Evolutionary conservation across 2,113 vertebrate species (phyloP), one percentile per base, ranked within the genome.

Genomic region (Hippopotamus amphibius): DNA sequence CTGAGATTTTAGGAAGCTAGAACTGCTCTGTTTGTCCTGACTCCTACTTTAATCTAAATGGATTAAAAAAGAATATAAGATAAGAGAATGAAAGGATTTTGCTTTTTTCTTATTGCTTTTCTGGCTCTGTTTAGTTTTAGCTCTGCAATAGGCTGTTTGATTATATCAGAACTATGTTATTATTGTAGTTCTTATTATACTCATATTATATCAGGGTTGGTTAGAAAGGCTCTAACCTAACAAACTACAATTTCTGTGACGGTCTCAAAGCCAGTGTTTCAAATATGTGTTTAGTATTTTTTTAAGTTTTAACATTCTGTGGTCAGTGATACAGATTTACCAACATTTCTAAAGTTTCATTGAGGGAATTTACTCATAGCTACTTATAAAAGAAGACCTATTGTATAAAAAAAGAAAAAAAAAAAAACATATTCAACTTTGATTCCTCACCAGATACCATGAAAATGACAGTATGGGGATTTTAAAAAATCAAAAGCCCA

Each of bases 21-120:
- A 90, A 88, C 63, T 61, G 22, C 24, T 90, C 6, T 72, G 0
- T 89, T 89, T 84, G 22, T 87, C 8, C 61, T 65, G 5, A 76
- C 71, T 72, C 37, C 48, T 82, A 16, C 41, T 94, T 86, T 97
- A 33, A 4, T 81, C 24, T 80, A 30, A 37, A 17, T 87, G 80
- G 37, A 66, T 66, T 94, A 26, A 59, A 94, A 88, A 65, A 48
- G 41, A 91, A 37, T 88, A 63, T 43, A 30, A 92, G 57, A 57
- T 61, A 55, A 89, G 57, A 96, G 90, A 92, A 66, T 79, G 69
- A 55, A 94, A 84, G 69, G 72, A 92, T 88, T 53, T 11, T 19
- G 13, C 55, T 55, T 43, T 26, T 30, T 93, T n/a, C 7, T 76
- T 71, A 16, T 24, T 53, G 26, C n/a, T 96, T 69, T 93, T 83